A percentile compares a stretch with the other conserved stretches of the same genome.
Evolutionary conservation across 2,113 vertebrate genomes (phyloP).

Genomic region (Nesogale talazaci): DNA sequence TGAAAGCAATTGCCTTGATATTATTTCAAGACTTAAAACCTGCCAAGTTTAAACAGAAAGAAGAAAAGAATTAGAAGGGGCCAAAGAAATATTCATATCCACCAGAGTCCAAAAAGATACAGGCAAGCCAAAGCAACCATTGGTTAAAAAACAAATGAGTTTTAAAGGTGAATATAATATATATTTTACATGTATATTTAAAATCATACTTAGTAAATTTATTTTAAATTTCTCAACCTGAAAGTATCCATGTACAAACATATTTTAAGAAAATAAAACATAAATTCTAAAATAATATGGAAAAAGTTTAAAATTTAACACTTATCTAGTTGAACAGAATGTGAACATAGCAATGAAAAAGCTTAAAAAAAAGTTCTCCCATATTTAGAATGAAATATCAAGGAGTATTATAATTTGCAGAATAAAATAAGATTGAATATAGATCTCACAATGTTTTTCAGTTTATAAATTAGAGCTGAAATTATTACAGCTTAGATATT

Average conservation of each 20-base stretch:
- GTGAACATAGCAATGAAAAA: neutral
- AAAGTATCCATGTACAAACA: neutral
- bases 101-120: fast-evolving
- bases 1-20: neutral
- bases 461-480: neutral
- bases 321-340: neutral
- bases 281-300: neutral
- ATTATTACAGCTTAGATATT: neutral
- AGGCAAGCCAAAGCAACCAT: too few species aligned
- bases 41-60: neutral
- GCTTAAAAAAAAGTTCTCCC: neutral
- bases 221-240: neutral
- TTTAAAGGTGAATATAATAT: neutral
- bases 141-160: neutral
- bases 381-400: neutral
- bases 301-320: neutral
- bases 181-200: neutral
- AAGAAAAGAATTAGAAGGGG: neutral
- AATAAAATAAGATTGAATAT: neutral
- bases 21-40: neutral
- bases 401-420: neutral
- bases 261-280: neutral
- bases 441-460: neutral
- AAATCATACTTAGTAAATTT: neutral
- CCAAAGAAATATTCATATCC: neutral